Evolutionary conservation across 2,888 invertebrate genomes (phyloP), one percentile per base, ranked within the genome.

Genomic region (Xanthia togata): DNA sequence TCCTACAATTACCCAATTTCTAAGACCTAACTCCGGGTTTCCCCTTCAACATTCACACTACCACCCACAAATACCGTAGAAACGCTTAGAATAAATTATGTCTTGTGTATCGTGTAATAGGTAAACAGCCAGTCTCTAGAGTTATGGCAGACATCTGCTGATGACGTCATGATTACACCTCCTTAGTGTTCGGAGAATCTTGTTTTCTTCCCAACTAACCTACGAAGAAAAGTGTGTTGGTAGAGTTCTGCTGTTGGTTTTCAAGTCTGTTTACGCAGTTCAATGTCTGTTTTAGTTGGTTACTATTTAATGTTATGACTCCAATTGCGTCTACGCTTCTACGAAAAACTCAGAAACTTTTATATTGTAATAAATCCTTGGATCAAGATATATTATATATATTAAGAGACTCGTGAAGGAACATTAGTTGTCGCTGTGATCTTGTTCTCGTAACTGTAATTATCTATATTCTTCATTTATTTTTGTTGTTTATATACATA

Each of bases 91-190:
- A 55, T 63, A 57, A 55, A 31, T 57, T 44, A 23, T 57, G 38
- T 35, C 0, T 47, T 31, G 23, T 38, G 35, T 71, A 70, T 35
- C 63, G 44, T 26, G 23, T 71, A 70, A 44, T 57, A 38, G 17
- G 14, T 77, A 82, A 60, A 65, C 59, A 69, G 20, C 14, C 20
- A 14, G n/a, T 50, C 17, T 41, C 47, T 38, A 41, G 35, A 67
- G 38, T 75, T 63, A 68, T 47, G 4, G 63, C 44, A 23, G 23
- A 35, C 64, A 77, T 72, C 78, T 82, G 82, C 44, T 2, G 6
- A 14, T 81, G 71, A 69, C 71, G 71, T 69, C 41, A 72, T 41
- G 1, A 3, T 53, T 57, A 53, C 23, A 57, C 20, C 14, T 35
- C 50, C 0, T 23, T n/a, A 35, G 11, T 20, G 70, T 60, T 60